These are phyloP conservation scores for Acipenser transmontanus DNA, from an alignment of 2,797 vertebrate genomes.

Conservation along the genomic window DNA sequence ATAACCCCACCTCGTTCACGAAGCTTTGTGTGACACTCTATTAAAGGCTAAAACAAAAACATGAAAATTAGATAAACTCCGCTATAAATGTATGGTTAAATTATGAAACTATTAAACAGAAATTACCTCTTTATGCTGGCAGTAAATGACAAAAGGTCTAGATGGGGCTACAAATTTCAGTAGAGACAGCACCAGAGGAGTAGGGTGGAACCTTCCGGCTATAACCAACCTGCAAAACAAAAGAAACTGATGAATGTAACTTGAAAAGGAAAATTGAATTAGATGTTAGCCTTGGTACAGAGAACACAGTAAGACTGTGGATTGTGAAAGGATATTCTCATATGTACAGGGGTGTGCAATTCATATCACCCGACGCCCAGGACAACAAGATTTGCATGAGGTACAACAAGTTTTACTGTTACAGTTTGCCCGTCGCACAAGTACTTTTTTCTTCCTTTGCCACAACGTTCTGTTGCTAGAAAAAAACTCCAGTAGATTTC, in stretches of 20 bases:
- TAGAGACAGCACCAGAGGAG: conserved; percentile 71
- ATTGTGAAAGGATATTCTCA: too few relatives aligned
- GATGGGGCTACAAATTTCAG: conserved; percentile 87
- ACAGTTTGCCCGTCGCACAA: too few relatives aligned
- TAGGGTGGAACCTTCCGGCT: conserved; percentile 86
- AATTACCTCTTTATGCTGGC: conserved; percentile 92
- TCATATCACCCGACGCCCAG: too few relatives aligned
- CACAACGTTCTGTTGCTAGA: too few relatives aligned
- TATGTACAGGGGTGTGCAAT: too few relatives aligned
- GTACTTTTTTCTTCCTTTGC: too few relatives aligned
- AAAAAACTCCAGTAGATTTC: too few relatives aligned
- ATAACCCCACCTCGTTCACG: conserved; percentile 80
- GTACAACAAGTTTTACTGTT: too few relatives aligned
- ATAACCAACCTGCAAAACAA: conserved; percentile 78
- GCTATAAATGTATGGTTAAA: background rate
- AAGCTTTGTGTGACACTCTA: conserved; percentile 91
- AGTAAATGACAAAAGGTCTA: conserved; percentile 89
- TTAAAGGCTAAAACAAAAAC: conserved; percentile 66
- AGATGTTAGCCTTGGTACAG: too few relatives aligned
- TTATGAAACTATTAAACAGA: background rate
- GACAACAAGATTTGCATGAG: too few relatives aligned
- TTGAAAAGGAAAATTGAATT: background rate
- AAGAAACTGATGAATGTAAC: conserved; percentile 9
- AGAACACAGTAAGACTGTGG: too few relatives aligned
- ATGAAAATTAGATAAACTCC: conserved; percentile 8